Percentiles rank a stretch among this genome's conserved stretches.
phyloP scores from a whole-genome alignment of 2,888 invertebrate genomes.

The Nasonovia ribisnigri region DNA sequence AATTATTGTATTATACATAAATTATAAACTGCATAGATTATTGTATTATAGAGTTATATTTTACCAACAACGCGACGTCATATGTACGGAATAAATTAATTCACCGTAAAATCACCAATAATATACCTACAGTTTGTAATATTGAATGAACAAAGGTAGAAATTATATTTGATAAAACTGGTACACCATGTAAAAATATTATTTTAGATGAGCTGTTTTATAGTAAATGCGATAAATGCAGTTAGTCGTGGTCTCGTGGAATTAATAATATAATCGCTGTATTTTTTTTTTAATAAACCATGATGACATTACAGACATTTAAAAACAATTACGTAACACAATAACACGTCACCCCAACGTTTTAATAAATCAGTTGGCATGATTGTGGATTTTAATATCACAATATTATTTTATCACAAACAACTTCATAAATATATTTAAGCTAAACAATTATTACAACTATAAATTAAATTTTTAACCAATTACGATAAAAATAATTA shows the following conservation, averaged over 20 bases:
- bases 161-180: background rate
- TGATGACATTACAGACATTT: background rate
- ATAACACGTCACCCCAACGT: background rate
- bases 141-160: background rate
- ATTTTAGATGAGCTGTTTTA: background rate
- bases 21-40: conserved; percentile 3
- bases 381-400: background rate
- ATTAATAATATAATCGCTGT: background rate
- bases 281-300: background rate
- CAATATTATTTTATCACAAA: background rate
- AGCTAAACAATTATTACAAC: background rate
- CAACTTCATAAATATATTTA: background rate
- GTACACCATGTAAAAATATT: background rate
- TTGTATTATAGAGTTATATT: conserved; percentile 9
- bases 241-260: background rate
- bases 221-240: background rate
- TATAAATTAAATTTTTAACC: background rate
- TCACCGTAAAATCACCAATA: background rate
- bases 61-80: background rate
- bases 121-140: background rate
- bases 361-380: conserved; percentile 10
- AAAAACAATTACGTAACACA: conserved; percentile 1
- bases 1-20: conserved; percentile 5
- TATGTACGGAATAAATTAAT: background rate
- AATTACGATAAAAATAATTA: conserved; percentile 16